Percentiles rank a stretch among this genome's conserved stretches.
Conservation (phyloP, 2,797 vertebrate species). For the Mastacembelus armatus region DNA sequence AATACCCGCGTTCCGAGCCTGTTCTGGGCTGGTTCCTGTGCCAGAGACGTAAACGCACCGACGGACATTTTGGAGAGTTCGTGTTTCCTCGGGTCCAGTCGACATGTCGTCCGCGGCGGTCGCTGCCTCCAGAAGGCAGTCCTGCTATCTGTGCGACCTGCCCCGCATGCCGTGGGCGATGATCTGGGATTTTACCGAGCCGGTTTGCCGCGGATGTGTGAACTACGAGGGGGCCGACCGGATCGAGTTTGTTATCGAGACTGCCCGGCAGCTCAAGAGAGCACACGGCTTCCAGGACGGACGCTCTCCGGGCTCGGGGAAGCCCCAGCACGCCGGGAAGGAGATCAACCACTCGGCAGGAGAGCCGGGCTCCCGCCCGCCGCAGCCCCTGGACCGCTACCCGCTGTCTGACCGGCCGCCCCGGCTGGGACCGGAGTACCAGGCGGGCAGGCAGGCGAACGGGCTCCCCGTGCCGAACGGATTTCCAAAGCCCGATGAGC, state of each 20-base stretch:
- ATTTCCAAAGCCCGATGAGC: slow-evolving; percentile 91
- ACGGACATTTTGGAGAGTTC: slow-evolving; percentile 53
- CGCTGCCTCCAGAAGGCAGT: slow-evolving; percentile 91
- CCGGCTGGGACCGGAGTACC: slow-evolving; percentile 81
- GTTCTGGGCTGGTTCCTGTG: background rate
- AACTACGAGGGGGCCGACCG: slow-evolving; percentile 95
- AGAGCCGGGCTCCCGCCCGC: slow-evolving; percentile 79
- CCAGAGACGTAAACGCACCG: slow-evolving; percentile 28
- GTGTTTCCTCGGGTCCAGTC: background rate
- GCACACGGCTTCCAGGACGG: slow-evolving; percentile 91
- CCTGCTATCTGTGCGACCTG: slow-evolving; percentile 92
- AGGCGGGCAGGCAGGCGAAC: slow-evolving; percentile 80
- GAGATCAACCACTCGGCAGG: slow-evolving; percentile 81
- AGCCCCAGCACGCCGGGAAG: slow-evolving; percentile 80
- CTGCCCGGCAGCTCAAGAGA: slow-evolving; percentile 91
- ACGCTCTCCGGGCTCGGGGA: slow-evolving; percentile 81
- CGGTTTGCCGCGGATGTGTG: slow-evolving; percentile 92
- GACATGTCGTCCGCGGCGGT: slow-evolving; percentile 91
- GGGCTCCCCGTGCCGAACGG: slow-evolving; percentile 90
- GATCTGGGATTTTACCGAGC: slow-evolving; percentile 94
- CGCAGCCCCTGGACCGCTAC: slow-evolving; percentile 91
- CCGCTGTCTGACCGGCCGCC: slow-evolving; percentile 87
- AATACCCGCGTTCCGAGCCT: slow-evolving; percentile 6
- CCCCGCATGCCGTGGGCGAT: slow-evolving; percentile 97
- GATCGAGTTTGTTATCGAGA: slow-evolving; percentile 92